Evolutionary conservation across 2,888 invertebrate species (phyloP), one percentile per base, ranked within the genome.

Genomic region (Dioctria linearis): DNA sequence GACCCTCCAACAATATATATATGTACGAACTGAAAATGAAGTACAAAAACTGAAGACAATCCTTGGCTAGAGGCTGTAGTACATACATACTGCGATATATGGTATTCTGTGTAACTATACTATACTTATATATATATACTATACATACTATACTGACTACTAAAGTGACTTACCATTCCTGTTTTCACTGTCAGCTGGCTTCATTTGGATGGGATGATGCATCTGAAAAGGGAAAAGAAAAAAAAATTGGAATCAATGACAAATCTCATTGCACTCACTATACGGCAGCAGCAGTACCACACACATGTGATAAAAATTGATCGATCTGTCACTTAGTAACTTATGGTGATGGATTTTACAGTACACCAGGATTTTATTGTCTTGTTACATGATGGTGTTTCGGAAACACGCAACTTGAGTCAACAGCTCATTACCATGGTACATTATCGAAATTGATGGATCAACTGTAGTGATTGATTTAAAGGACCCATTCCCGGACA

Each of bases 131-230:
- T 25, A 0, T 25, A 25, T 25, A 25, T n/a, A n/a, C n/a, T n/a
- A n/a, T n/a, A n/a, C n/a, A n/a, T n/a, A n/a, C n/a, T n/a, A 39
- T 67, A 25, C 25, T 25, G 25, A 61, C 71, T 81, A 25, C 25
- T 8, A 46, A 46, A 46, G 46, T 46, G 46, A 46, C 96, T 95
- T 90, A 98, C 98, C 98, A 90, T 98, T 98, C 92, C 98, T 94
- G 89, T 98, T 99, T 91, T 99, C 99, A 90, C 97, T 97, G 90
- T 99, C 99, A 86, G 99, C 99, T 83, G 99, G 98, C 89, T 99
- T 99, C 98, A 99, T 98, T 91, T 99, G 98, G 87, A 99, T 97
- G 80, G 98, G 98, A 91, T 98, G 98, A 90, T 98, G 98, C 98
- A 99, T 99, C 97, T 97, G 94, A 82, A 94, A 94, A 84, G 87